Evolutionary conservation across 2,113 vertebrate species (phyloP), one percentile per base, ranked within the genome.

Genomic region (Phyllopteryx taeniolatus): DNA sequence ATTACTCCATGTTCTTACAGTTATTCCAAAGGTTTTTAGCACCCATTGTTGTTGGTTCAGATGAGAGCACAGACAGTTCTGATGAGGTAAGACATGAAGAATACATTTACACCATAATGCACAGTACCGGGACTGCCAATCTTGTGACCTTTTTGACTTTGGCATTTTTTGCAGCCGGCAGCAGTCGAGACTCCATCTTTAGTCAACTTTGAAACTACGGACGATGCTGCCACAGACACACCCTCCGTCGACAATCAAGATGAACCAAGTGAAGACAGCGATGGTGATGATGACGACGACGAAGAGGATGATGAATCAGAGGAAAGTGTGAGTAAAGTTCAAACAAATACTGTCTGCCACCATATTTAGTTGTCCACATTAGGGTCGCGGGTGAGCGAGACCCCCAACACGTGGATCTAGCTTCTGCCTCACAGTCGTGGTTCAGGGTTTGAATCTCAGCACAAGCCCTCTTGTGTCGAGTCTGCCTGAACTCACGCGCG

Each of bases 1-100:
- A 20, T 27, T 7, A 27, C n/a, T 1, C 13, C 27, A 53, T 54
- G 49, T 35, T 54, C 19, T 53, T 12, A n/a, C 67, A 68, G 46
- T 14, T 49, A 1, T 68, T 54, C 15, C 67, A 68, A 31, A 68
- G 19, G 5, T 54, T 68, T 42, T 54, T 68, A 8, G 43, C 64
- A 47, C n/a, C 64, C 22, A 73, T 76, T 20, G 46, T 78, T 9
- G 67, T 72, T 7, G 27, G 46, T 53, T 90, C 91, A 9, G 89
- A 92, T 8, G 91, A 92, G 68, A 92, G 85, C 75, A 33, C 79
- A 13, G 88, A 88, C 2, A 74, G 66, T 67, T 88, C 88, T 47
- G 87, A 90, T 12, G 79, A 74, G 90, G 93, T 93, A 75, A 85
- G 79, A 42, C 1, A 51, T 12, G 15, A 51, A 5, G 31, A 14